Conservation (phyloP, 2,888 invertebrate genomes). For the Ischnus inquisitorius region DNA sequence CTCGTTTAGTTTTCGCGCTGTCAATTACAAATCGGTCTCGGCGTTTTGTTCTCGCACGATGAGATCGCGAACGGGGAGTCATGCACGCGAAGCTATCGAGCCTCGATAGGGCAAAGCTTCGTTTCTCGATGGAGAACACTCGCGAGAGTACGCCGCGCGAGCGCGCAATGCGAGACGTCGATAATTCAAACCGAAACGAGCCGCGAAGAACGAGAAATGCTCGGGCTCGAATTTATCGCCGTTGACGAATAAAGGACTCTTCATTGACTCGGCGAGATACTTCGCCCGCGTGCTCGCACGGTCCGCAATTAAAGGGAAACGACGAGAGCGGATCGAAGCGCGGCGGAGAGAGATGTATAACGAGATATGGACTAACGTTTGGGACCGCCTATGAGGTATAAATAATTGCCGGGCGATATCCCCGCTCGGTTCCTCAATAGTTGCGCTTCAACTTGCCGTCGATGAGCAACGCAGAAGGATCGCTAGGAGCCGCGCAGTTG, state of each 20-base stretch:
- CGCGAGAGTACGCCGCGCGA: background rate
- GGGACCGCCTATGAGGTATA: conserved; percentile 43
- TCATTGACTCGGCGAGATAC: conserved; percentile 26
- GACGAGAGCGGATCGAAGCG: conserved; percentile 29
- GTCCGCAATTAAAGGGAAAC: conserved; percentile 46
- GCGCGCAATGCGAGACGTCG: background rate
- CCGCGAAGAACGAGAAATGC: conserved; percentile 1
- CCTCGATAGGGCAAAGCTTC: background rate
- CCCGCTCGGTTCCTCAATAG: conserved; percentile 4
- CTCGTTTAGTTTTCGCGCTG: conserved; percentile 37
- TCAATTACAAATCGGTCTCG: conserved; percentile 44
- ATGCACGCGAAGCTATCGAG: background rate
- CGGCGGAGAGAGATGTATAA: conserved; percentile 1
- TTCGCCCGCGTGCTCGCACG: conserved; percentile 14
- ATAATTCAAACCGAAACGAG: conserved; percentile 3
- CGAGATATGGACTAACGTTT: conserved; percentile 3
- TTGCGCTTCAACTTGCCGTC: conserved; percentile 59
- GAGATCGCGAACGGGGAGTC: conserved; percentile 22
- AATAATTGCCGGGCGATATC: conserved; percentile 63
- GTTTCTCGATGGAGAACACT: background rate
- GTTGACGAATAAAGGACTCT: conserved; percentile 41
- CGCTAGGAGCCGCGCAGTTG: conserved; percentile 23
- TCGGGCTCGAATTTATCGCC: conserved; percentile 12
- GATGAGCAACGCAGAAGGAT: conserved; percentile 59
- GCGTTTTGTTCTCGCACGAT: conserved; percentile 17